phyloP scores from a whole-genome alignment of 2,888 invertebrate genomes.

The Melitaea athalia region DNA sequence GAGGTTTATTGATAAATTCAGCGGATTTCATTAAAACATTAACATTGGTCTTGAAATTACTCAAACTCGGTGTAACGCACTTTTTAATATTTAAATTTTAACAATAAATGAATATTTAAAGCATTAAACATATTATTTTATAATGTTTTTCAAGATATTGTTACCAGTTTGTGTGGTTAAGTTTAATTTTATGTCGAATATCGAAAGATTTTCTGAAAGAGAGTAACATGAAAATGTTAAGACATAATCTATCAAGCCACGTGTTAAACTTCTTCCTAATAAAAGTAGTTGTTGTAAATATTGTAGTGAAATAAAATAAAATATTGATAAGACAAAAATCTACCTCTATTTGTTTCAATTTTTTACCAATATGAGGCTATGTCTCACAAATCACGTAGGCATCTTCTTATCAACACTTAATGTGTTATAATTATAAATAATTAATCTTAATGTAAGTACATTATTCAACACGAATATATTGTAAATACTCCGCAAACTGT shows the following conservation, averaged over 20 bases:
- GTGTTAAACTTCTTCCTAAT: no score
- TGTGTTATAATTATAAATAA: conserved; percentile 37
- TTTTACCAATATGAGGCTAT: conserved; percentile 41
- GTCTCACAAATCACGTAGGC: conserved; percentile 70
- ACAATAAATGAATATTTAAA: not conserved
- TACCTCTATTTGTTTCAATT: not conserved
- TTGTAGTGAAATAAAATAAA: no score
- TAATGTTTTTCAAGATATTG: no score
- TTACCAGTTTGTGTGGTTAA: no score
- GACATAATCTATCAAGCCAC: no score
- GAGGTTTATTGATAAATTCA: conserved; percentile 9
- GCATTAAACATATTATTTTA: not conserved
- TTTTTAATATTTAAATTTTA: not conserved
- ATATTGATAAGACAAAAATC: not conserved
- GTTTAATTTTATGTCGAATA: no score
- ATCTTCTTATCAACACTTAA: conserved; percentile 56
- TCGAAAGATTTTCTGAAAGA: no score
- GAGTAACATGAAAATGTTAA: no score
- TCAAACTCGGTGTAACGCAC: not conserved
- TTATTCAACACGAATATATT: conserved; percentile 5
- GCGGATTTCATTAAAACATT: conserved; percentile 13
- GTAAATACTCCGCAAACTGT: conserved; percentile 17
- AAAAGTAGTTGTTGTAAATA: no score
- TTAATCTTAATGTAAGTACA: conserved; percentile 39
- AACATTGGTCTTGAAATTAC: not conserved